These are phyloP conservation scores for Saccopteryx leptura DNA, from an alignment of 2,113 vertebrate species.

Conservation along the genomic window DNA sequence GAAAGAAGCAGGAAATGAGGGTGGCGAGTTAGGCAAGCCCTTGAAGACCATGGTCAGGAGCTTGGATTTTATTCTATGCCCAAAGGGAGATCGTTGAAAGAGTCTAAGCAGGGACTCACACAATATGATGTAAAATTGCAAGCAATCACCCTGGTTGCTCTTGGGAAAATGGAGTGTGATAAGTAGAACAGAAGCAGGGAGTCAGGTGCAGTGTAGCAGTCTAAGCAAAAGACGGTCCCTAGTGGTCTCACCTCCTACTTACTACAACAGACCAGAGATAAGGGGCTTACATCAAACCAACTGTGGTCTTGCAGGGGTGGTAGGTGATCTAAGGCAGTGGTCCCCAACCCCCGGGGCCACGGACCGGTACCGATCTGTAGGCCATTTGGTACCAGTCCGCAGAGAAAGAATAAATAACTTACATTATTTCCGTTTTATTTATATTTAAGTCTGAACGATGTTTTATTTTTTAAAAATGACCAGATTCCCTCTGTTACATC, in stretches of 20 bases:
- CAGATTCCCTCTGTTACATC: too few species aligned
- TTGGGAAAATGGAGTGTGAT: not conserved
- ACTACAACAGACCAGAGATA: not conserved
- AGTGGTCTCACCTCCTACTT: not conserved
- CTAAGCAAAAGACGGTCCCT: not conserved
- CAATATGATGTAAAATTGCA: not conserved
- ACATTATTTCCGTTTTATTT: too few species aligned
- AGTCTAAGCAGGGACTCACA: not conserved
- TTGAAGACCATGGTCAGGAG: not conserved
- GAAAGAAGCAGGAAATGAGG: not conserved
- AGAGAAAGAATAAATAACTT: too few species aligned
- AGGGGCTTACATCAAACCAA: accelerated
- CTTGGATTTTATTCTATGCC: not conserved
- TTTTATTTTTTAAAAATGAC: too few species aligned
- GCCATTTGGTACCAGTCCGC: too few species aligned
- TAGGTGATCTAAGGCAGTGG: not conserved
- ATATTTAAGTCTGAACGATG: too few species aligned
- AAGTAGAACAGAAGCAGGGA: not conserved
- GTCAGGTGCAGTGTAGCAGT: too few species aligned
- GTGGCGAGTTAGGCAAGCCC: not conserved
- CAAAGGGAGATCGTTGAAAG: not conserved
- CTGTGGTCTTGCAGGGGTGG: accelerated
- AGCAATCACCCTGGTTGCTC: not conserved
- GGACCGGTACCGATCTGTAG: too few species aligned
- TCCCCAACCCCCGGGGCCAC: too few species aligned